These are phyloP conservation scores for Percopsis omiscomaycus DNA, from an alignment of 2,797 vertebrate genomes.

Conservation along the genomic window DNA sequence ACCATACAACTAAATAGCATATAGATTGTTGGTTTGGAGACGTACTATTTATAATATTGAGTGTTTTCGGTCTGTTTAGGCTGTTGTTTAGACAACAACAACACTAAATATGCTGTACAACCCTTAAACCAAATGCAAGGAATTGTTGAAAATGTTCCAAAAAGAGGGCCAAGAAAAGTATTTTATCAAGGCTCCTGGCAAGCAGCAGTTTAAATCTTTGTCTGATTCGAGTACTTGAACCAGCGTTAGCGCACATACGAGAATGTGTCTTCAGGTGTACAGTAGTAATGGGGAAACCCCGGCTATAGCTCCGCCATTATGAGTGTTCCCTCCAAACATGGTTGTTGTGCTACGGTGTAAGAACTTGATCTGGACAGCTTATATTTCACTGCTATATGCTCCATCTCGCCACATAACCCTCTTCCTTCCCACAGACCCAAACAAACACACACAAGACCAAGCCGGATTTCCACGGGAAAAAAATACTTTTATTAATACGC, in stretches of 20 bases:
- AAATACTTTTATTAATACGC: constrained; percentile 92
- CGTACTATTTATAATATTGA: not conserved
- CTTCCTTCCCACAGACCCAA: not conserved
- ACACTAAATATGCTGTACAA: too few relatives aligned
- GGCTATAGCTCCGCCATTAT: constrained; percentile 40
- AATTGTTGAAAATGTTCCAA: too few relatives aligned
- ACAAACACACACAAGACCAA: constrained; percentile 11
- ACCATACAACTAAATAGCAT: not conserved
- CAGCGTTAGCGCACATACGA: not conserved
- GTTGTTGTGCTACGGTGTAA: constrained; percentile 23
- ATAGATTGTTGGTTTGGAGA: not conserved
- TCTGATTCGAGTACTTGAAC: constrained; percentile 26
- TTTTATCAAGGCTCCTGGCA: constrained; percentile 11
- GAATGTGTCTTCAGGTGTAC: too few relatives aligned
- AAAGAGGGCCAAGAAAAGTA: too few relatives aligned
- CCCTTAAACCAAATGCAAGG: too few relatives aligned
- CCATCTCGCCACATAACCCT: not conserved
- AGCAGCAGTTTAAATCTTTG: constrained; percentile 28
- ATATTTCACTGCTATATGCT: constrained; percentile 22
- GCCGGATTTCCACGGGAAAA: constrained; percentile 89
- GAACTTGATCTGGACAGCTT: constrained; percentile 30
- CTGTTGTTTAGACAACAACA: too few relatives aligned
- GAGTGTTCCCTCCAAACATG: constrained; percentile 46
- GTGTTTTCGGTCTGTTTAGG: too few relatives aligned
- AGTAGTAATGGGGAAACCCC: constrained; percentile 8